Evolutionary conservation across 2,888 invertebrate species (phyloP).

Genomic region (Limnephilus auricula): DNA sequence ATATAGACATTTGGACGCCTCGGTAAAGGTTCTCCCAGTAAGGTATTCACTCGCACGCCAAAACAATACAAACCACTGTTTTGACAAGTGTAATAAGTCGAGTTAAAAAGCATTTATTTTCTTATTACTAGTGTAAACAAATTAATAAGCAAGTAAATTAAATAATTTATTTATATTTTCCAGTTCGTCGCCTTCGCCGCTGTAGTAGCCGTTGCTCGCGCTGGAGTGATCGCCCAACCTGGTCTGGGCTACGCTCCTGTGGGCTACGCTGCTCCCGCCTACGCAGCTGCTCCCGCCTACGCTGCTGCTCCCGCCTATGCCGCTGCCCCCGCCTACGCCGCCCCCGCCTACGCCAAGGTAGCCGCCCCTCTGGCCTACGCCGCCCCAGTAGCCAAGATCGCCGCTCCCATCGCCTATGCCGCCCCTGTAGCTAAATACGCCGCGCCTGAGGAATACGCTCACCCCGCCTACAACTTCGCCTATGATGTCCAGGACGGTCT

Average conservation of each 20-base stretch:
- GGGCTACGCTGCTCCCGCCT: conserved; percentile 57
- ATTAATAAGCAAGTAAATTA: no score
- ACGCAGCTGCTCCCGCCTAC: conserved; percentile 57
- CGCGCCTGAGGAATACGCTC: conserved; percentile 49
- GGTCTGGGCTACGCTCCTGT: conserved; percentile 52
- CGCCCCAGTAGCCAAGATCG: conserved; percentile 62
- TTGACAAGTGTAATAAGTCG: background rate
- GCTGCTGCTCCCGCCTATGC: conserved; percentile 58
- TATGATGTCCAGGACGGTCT: conserved; percentile 81
- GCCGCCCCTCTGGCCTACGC: conserved; percentile 66
- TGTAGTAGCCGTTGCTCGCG: conserved; percentile 62
- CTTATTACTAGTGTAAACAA: no score
- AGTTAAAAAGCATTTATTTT: no score
- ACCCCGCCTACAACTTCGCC: conserved; percentile 73
- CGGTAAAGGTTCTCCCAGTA: background rate
- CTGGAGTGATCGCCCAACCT: conserved; percentile 64
- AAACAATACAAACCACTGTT: background rate
- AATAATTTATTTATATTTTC: background rate
- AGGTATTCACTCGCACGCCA: background rate
- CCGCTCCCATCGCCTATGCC: conserved; percentile 66
- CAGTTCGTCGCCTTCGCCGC: conserved; percentile 64
- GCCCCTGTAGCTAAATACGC: conserved; percentile 46
- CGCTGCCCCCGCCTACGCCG: conserved; percentile 54
- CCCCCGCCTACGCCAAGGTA: conserved; percentile 63
- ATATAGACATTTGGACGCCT: background rate